Evolutionary conservation across 2,797 vertebrate species (phyloP), one percentile per base, ranked within the genome.

Genomic region (Oophaga sylvatica): DNA sequence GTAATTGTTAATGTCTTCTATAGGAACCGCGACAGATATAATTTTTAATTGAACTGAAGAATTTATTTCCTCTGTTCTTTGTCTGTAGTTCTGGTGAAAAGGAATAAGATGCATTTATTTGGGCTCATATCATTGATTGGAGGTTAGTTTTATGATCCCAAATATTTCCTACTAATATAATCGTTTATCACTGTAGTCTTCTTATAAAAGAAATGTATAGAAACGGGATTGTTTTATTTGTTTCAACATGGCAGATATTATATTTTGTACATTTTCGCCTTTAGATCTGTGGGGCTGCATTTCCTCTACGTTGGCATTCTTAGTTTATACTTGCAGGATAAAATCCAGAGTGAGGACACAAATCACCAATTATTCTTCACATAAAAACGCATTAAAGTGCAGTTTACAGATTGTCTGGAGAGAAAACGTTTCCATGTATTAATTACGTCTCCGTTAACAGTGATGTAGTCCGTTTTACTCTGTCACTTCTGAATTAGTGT

Each of bases 371-470:
- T 45, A 65, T 45, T 67, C 65, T 87, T 65, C 59, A 31, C 57
- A 76, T 81, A 67, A 60, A 67, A 87, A 45, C 4, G 53, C 79
- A 87, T 71, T 75, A 75, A 67, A 67, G 59, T n/a, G 35, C 80
- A 81, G 79, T 65, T 81, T 87, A 71, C 45, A 26, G 41, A 80
- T 70, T 2, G 29, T 16, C 63, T 60, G 62, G 22, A 65, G 22
- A 81, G 35, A 75, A 48, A 65, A 57, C 35, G 20, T 81, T 63
- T 65, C 48, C n/a, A 73, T 20, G 20, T 81, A 87, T 87, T 81
- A n/a, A 82, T 87, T 81, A 75, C 56, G 45, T 67, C 59, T 76
- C 59, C 16, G 22, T 17, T 63, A 82, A 35, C 80, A 76, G 35
- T 60, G 78, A 80, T 29, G 29, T 29, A 71, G 41, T 71, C 31